Conservation (phyloP, 1,140 invertebrate genomes). For the Temnothorax longispinosus region DNA sequence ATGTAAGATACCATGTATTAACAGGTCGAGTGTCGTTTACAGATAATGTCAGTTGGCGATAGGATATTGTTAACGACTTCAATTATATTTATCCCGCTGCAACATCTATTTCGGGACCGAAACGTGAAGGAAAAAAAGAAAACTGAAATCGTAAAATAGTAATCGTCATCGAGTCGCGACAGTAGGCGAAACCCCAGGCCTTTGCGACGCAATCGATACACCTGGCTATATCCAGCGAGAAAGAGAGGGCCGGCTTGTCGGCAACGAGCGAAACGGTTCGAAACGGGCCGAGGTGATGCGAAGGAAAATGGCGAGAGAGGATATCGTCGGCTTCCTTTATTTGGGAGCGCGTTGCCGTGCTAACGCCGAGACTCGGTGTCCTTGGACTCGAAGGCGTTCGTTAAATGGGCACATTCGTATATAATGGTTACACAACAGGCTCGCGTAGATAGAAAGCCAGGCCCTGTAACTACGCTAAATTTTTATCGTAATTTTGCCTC, state of each 20-base stretch:
- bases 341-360: constrained; percentile 71
- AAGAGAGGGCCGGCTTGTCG: constrained; percentile 24
- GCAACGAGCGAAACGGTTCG: constrained; percentile 50
- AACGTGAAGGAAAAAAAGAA: not conserved
- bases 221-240: constrained; percentile 55
- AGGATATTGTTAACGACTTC: not conserved
- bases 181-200: constrained; percentile 5
- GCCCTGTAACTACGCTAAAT: not conserved
- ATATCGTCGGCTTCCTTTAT: constrained; percentile 74
- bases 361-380: constrained; percentile 75
- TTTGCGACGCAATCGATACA: constrained; percentile 53
- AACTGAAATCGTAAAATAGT: constrained; percentile 6
- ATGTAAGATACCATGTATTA: not conserved
- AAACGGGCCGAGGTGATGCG: constrained; percentile 46
- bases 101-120: not conserved
- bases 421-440: constrained; percentile 72
- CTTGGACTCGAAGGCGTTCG: constrained; percentile 77
- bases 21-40: not conserved
- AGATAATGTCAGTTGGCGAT: not conserved
- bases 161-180: constrained; percentile 12
- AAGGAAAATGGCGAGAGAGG: constrained; percentile 60
- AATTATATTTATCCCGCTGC: not conserved
- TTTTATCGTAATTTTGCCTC: not conserved
- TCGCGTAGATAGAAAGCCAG: not conserved
- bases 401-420: constrained; percentile 64